phyloP scores from a whole-genome alignment of 2,888 invertebrate genomes.

The Boloria selene region DNA sequence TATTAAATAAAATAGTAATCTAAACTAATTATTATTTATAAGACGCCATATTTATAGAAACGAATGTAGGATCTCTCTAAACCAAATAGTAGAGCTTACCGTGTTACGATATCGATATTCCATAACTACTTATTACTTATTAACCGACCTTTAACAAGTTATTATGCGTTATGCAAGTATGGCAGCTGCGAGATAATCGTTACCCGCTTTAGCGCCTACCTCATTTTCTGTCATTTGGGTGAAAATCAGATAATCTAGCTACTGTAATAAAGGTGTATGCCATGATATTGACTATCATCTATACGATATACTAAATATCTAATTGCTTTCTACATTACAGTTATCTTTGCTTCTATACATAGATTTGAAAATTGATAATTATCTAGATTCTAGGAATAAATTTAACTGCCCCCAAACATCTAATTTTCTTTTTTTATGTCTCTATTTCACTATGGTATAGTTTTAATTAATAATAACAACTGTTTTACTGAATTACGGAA shows the following conservation, averaged over 20 bases:
- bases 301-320: too few species aligned
- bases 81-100: constrained; percentile 42
- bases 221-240: constrained; percentile 36
- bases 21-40: not conserved
- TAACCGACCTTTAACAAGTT: constrained; percentile 28
- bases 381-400: too few species aligned
- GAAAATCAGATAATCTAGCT: constrained; percentile 32
- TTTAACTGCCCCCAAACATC: too few species aligned
- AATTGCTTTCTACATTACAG: too few species aligned
- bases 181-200: constrained; percentile 37
- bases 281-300: not conserved
- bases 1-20: not conserved
- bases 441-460: too few species aligned
- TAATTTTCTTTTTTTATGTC: too few species aligned
- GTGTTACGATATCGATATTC: constrained; percentile 35
- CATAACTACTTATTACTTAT: constrained; percentile 32
- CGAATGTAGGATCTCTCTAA: constrained; percentile 7
- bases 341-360: too few species aligned
- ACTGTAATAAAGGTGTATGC: constrained; percentile 14
- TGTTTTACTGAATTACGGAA: not conserved
- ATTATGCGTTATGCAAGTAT: constrained; percentile 33
- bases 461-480: not conserved
- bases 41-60: not conserved
- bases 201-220: constrained; percentile 29
- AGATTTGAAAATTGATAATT: too few species aligned